Evolutionary conservation across 2,113 vertebrate genomes (phyloP), one percentile per base, ranked within the genome.

Genomic region (Bujurquina vittata): DNA sequence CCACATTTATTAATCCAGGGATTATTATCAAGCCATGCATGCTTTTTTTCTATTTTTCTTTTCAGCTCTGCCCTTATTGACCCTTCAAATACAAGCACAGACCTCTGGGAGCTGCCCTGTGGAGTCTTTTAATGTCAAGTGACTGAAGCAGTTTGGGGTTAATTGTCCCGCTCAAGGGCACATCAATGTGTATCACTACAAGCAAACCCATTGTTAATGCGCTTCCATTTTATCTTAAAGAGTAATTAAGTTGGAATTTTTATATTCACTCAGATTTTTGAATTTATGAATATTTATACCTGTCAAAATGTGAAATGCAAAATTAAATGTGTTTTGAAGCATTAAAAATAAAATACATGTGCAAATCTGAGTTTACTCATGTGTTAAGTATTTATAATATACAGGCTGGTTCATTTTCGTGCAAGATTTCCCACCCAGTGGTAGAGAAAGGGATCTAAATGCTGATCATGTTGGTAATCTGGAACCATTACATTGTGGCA

Each of bases 151-250:
- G 43, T 54, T 49, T 56, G 33, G 57, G 55, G 84, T 89, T 84
- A 79, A 89, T 81, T 69, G 40, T 81, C 63, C 7, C 3, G 12
- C 49, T 84, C 18, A 83, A 73, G 52, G 60, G 63, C 54, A 65
- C 74, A 83, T 88, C 73, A 58, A 84, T 80, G 20, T 69, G 56
- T 57, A 33, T 52, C 79, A 77, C 77, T 67, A 63, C 60, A 8
- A 52, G 14, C 49, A 56, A 40, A 18, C 2, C 79, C 58, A 29
- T 69, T 22, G 20, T 69, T 62, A 37, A 72, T 72, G 37, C 10
- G 6, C 57, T 76, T 57, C 12, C 29, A 63, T 52, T 74, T 73
- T 63, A 59, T 72, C 59, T 75, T 57, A 8, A 75, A 22, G 8
- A 31, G 33, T 43, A 63, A 10, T 15, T 9, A 2, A 4, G 14